Percentiles rank a stretch among this genome's conserved stretches.
phyloP scores from a whole-genome alignment of 2,113 vertebrate genomes.

The Ophiodon elongatus region DNA sequence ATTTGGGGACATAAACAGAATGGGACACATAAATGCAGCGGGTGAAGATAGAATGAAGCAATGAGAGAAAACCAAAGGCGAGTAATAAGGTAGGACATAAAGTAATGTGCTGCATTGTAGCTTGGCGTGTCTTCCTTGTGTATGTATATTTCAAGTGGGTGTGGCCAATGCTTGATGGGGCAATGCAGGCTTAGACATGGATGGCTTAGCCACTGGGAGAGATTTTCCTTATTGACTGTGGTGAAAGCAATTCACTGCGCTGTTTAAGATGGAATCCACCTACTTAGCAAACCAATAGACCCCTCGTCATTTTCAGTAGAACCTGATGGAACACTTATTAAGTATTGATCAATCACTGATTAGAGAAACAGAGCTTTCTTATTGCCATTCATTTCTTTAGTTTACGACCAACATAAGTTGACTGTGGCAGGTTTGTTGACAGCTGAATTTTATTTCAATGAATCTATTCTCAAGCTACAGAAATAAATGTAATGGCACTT shows the following conservation, averaged over 20 bases:
- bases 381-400: conserved; percentile 1
- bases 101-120: background rate
- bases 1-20: conserved; percentile 25
- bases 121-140: background rate
- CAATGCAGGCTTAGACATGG: background rate
- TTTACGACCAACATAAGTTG: conserved; percentile 15
- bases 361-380: conserved; percentile 7
- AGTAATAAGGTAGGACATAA: background rate
- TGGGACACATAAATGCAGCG: conserved; percentile 35
- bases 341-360: conserved; percentile 51
- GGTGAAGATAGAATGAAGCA: conserved; percentile 12
- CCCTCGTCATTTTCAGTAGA: conserved; percentile 28
- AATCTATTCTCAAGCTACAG: background rate
- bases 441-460: background rate
- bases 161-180: conserved; percentile 38
- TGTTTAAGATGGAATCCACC: conserved; percentile 14
- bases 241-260: conserved; percentile 55
- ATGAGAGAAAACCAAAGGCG: conserved; percentile 11
- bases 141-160: conserved; percentile 24
- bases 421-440: background rate
- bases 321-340: conserved; percentile 40
- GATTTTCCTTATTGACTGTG: conserved; percentile 47
- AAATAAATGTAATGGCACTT: background rate
- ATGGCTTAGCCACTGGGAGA: background rate
- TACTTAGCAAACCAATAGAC: conserved; percentile 28